Conservation (phyloP, 2,113 vertebrate genomes). For the Macquaria australasica region DNA sequence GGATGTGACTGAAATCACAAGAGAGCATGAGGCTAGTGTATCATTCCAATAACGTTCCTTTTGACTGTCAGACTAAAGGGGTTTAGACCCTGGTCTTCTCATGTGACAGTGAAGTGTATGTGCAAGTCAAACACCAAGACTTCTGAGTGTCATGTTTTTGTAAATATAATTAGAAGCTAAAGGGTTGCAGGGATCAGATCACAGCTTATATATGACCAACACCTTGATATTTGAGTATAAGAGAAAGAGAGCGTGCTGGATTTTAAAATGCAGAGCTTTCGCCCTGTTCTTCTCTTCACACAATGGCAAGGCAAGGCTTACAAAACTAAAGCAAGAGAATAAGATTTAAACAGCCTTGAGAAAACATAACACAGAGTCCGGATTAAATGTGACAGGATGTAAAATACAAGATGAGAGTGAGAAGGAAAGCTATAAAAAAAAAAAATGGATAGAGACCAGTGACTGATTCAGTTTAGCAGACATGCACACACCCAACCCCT, state of each 20-base stretch:
- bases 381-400: conserved; percentile 30
- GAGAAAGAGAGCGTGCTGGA: neutral
- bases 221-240: conserved; percentile 55
- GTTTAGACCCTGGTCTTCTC: conserved; percentile 49
- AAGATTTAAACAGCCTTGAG: conserved; percentile 26
- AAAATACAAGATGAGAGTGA: conserved; percentile 28
- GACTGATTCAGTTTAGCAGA: conserved; percentile 16
- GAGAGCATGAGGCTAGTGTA: conserved; percentile 70
- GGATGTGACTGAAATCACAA: conserved; percentile 85
- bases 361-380: conserved; percentile 1
- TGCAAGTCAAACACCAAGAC: conserved; percentile 33
- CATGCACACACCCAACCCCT: conserved; percentile 34
- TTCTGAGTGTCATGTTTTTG: conserved; percentile 51
- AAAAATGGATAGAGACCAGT: conserved; percentile 18
- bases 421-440: conserved; percentile 8
- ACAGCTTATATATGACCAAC: conserved; percentile 38
- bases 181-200: conserved; percentile 39
- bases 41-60: conserved; percentile 72
- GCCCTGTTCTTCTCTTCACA: conserved; percentile 7
- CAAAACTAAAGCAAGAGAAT: conserved; percentile 25
- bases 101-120: conserved; percentile 32
- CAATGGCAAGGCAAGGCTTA: conserved; percentile 26
- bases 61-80: conserved; percentile 55
- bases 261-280: conserved; percentile 49
- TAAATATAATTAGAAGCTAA: conserved; percentile 56